A percentile compares a stretch with the other conserved stretches of the same genome.
Evolutionary conservation across 2,888 invertebrate species (phyloP).

Genomic region (Drosophila stalkeri): DNA sequence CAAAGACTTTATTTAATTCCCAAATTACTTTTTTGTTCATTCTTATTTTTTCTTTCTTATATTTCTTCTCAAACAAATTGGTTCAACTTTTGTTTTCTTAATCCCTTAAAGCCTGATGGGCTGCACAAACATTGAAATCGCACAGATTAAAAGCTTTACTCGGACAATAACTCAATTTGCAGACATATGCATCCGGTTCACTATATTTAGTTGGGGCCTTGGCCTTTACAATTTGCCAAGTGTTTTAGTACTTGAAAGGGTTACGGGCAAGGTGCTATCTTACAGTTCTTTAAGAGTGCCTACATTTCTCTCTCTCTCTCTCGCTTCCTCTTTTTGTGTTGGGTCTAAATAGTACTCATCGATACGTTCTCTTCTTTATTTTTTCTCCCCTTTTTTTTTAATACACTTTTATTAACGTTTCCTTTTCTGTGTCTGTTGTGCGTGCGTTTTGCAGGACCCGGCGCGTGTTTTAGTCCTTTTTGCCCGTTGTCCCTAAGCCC

Average conservation of each 20-base stretch:
- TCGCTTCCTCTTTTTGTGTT: too few species aligned
- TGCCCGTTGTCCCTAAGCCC: background rate
- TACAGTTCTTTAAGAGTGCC: background rate
- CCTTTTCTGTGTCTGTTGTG: slow-evolving; percentile 19
- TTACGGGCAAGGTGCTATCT: slow-evolving; percentile 21
- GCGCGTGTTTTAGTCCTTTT: slow-evolving; percentile 28
- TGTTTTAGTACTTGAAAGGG: slow-evolving; percentile 30
- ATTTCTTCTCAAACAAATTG: background rate
- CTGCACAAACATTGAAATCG: background rate
- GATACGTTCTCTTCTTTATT: slow-evolving; percentile 20
- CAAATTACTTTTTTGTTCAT: slow-evolving; percentile 1
- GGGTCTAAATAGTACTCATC: slow-evolving; percentile 41
- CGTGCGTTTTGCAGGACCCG: slow-evolving; percentile 15
- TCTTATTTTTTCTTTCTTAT: too few species aligned
- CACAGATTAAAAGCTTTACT: background rate
- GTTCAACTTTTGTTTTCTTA: background rate
- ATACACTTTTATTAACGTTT: slow-evolving; percentile 18
- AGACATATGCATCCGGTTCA: background rate
- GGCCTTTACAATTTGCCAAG: slow-evolving; percentile 33
- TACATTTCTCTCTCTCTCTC: background rate
- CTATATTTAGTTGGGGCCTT: background rate
- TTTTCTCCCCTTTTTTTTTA: slow-evolving; percentile 22
- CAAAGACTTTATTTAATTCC: slow-evolving; percentile 12
- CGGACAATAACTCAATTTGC: slow-evolving; percentile 8
- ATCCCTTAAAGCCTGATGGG: background rate